Conservation (phyloP, 2,888 invertebrate species). For the Nemoura dubitans region DNA sequence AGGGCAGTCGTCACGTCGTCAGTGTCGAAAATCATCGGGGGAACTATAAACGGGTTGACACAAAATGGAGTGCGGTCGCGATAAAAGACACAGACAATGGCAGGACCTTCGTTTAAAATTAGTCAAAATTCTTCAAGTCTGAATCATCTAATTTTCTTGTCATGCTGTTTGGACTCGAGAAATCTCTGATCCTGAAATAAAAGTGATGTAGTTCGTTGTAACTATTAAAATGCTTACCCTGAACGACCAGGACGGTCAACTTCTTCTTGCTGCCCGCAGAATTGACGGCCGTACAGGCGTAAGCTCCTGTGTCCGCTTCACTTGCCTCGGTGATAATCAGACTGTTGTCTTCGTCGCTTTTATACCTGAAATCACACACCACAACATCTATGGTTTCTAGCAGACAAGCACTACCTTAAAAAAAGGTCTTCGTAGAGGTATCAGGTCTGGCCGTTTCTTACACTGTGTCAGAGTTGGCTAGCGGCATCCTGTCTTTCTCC, state of each 20-base stretch:
- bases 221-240: constrained; percentile 42
- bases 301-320: constrained; percentile 56
- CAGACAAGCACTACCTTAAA: too few relatives aligned
- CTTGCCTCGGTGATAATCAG: constrained; percentile 52
- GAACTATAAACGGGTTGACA: constrained; percentile 56
- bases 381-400: background rate
- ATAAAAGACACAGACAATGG: too few relatives aligned
- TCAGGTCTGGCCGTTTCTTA: too few relatives aligned
- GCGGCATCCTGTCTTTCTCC: constrained; percentile 60
- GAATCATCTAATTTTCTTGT: too few relatives aligned
- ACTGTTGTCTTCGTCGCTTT: constrained; percentile 51
- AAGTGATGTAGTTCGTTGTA: too few relatives aligned
- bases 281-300: constrained; percentile 60
- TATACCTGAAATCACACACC: constrained; percentile 42
- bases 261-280: constrained; percentile 53
- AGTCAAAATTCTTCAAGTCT: background rate
- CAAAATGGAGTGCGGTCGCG: too few relatives aligned
- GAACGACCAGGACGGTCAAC: constrained; percentile 43
- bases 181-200: too few relatives aligned
- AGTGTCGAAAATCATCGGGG: constrained; percentile 58
- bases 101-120: too few relatives aligned
- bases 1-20: constrained; percentile 51
- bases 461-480: constrained; percentile 51
- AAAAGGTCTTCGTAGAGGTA: too few relatives aligned
- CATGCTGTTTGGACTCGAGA: too few relatives aligned